A percentile compares a stretch with the other conserved stretches of the same genome.
Evolutionary conservation across 1,140 invertebrate species (phyloP).

Genomic region (Drosophila asahinai): DNA sequence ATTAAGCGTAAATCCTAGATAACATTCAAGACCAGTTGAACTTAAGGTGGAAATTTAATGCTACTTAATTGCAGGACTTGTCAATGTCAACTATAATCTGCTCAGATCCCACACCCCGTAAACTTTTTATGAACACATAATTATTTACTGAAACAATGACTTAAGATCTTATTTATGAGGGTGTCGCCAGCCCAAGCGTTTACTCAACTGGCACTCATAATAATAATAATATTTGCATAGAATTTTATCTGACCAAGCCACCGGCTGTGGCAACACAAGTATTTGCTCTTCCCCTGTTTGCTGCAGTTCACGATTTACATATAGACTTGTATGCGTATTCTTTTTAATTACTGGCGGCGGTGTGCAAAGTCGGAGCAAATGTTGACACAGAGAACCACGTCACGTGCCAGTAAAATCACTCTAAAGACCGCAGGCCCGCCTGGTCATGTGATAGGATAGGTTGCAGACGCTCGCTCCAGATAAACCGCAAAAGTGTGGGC

Average conservation of each 20-base stretch:
- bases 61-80: constrained; percentile 16
- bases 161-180: constrained; percentile 16
- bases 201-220: constrained; percentile 43
- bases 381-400: constrained; percentile 52
- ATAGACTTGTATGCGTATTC: constrained; percentile 20
- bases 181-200: constrained; percentile 16
- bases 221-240: constrained; percentile 47
- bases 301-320: constrained; percentile 45
- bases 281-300: constrained; percentile 47
- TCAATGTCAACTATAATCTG: constrained; percentile 8
- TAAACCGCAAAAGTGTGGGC: constrained; percentile 53
- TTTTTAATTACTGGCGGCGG: constrained; percentile 66
- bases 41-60: not conserved
- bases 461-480: constrained; percentile 56
- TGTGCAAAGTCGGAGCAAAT: constrained; percentile 57
- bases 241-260: constrained; percentile 64
- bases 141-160: constrained; percentile 34
- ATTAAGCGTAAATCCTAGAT: not conserved
- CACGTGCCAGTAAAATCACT: constrained; percentile 68
- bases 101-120: not conserved
- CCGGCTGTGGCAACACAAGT: constrained; percentile 64
- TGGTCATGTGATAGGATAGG: constrained; percentile 71
- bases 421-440: constrained; percentile 39
- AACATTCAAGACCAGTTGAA: not conserved
- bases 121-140: constrained; percentile 3